Percentiles rank a stretch among this genome's conserved stretches.
These are phyloP conservation scores for Ahaetulla prasina DNA, from an alignment of 2,113 vertebrate species.

Conservation along the genomic window DNA sequence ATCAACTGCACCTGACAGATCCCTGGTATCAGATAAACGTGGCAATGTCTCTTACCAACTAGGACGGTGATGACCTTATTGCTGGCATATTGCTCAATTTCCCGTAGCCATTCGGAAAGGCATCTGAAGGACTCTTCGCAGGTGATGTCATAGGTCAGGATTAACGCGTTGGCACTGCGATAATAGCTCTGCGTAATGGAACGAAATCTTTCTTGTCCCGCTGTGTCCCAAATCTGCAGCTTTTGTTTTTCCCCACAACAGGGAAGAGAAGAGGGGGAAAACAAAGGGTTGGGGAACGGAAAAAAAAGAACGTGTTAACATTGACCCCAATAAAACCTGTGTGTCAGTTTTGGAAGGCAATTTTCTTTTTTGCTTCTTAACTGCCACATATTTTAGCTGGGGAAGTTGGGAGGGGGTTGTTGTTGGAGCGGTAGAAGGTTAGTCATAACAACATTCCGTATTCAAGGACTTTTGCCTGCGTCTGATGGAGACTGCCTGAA, in stretches of 20 bases:
- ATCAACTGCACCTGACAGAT: background rate
- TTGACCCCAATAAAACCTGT: background rate
- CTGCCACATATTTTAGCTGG: too few relatives aligned
- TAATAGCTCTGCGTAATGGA: slow-evolving; percentile 99
- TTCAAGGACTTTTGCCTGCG: too few relatives aligned
- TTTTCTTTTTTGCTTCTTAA: too few relatives aligned
- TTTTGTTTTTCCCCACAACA: slow-evolving; percentile 46
- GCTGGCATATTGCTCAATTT: slow-evolving; percentile 98
- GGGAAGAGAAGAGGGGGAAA: fast-evolving
- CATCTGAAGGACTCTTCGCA: slow-evolving; percentile 98
- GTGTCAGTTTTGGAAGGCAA: too few relatives aligned
- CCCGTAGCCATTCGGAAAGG: slow-evolving; percentile 96
- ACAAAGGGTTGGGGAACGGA: background rate
- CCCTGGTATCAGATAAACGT: fast-evolving
- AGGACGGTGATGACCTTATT: slow-evolving; percentile 97
- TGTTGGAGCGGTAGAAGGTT: too few relatives aligned
- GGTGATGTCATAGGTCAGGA: slow-evolving; percentile 97
- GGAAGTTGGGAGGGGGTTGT: too few relatives aligned
- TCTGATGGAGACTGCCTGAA: too few relatives aligned
- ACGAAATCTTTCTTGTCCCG: slow-evolving; percentile 95
- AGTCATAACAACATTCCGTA: too few relatives aligned
- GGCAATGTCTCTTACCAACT: slow-evolving; percentile 78
- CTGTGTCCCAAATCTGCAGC: slow-evolving; percentile 99
- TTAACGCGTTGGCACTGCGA: slow-evolving; percentile 95
- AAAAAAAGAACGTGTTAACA: background rate